A percentile compares a stretch with the other conserved stretches of the same genome.
phyloP scores from a whole-genome alignment of 2,797 vertebrate species.

The Notolabrus celidotus region DNA sequence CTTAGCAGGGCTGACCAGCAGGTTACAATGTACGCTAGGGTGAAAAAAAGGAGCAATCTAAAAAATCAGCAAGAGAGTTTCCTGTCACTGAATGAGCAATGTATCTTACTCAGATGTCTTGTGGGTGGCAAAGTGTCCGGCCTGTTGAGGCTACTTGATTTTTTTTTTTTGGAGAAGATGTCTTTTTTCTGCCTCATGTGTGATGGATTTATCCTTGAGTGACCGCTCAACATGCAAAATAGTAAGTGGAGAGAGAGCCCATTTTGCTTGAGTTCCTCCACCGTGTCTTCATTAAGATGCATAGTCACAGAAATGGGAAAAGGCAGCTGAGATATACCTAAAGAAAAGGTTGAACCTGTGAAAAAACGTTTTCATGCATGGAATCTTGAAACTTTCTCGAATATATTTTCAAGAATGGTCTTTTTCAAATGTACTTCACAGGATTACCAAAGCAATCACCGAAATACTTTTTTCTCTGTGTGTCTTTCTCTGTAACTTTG shows the following conservation, averaged over 20 bases:
- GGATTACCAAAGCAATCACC: too few species aligned
- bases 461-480: too few species aligned
- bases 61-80: conserved; percentile 28
- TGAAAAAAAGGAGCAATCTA: conserved; percentile 20
- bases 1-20: background rate
- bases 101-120: conserved; percentile 35
- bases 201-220: conserved; percentile 48
- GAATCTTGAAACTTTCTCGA: background rate
- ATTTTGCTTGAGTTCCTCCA: conserved; percentile 23
- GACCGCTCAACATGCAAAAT: conserved; percentile 53
- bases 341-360: background rate
- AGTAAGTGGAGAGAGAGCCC: background rate
- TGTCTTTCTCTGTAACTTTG: too few species aligned
- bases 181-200: conserved; percentile 3
- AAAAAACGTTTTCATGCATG: background rate
- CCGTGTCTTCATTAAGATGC: conserved; percentile 16
- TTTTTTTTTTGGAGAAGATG: background rate
- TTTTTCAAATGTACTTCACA: too few species aligned
- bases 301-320: background rate
- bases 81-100: conserved; percentile 30
- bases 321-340: conserved; percentile 3
- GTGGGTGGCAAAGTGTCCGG: conserved; percentile 9
- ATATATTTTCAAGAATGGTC: too few species aligned
- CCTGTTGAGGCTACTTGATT: conserved; percentile 8
- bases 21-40: conserved; percentile 16